These are phyloP conservation scores for Brachionus sp. DNA, from an alignment of 1,140 invertebrate genomes.

Conservation along the genomic window DNA sequence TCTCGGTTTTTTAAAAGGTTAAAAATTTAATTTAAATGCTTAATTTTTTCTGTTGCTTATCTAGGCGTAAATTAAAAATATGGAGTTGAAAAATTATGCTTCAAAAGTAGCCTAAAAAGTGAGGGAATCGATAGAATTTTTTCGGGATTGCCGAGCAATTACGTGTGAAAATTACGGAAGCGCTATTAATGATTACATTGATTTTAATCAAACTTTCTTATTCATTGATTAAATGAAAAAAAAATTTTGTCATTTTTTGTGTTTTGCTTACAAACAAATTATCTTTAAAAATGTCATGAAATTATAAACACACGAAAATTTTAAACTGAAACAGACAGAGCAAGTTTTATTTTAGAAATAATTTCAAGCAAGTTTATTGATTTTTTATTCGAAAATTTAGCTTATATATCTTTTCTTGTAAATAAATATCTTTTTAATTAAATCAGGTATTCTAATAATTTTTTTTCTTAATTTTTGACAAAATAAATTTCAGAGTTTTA, in stretches of 20 bases:
- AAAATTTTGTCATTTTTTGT: background rate
- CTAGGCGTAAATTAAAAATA: background rate
- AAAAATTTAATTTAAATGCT: background rate
- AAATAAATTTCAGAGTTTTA: too few relatives aligned
- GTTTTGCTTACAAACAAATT: background rate
- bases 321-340: background rate
- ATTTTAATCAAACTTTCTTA: background rate
- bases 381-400: too few relatives aligned
- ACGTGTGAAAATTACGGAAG: background rate
- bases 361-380: too few relatives aligned
- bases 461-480: too few relatives aligned
- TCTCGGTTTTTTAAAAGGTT: background rate
- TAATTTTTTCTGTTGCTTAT: background rate
- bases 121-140: background rate
- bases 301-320: background rate
- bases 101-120: background rate
- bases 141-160: background rate
- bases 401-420: too few relatives aligned
- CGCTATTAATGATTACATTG: background rate
- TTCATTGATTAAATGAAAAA: background rate
- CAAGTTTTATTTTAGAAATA: too few relatives aligned
- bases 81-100: background rate
- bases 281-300: background rate
- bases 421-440: too few relatives aligned
- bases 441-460: too few relatives aligned